Percentiles rank a stretch among this genome's conserved stretches.
Conservation (phyloP, 2,113 vertebrate genomes). For the Xyrauchen texanus region DNA sequence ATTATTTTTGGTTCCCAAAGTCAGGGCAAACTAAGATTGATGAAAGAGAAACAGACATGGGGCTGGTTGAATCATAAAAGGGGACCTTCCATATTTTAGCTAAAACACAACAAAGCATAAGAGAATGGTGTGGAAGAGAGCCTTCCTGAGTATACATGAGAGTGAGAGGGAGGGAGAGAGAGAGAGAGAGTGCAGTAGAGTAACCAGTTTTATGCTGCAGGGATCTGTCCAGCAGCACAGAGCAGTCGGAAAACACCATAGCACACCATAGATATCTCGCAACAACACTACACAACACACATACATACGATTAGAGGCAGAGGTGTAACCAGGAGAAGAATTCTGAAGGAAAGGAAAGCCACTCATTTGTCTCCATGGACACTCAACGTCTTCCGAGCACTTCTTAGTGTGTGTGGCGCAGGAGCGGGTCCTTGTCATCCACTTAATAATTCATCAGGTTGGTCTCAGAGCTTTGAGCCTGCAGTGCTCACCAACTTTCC, state of each 20-base stretch:
- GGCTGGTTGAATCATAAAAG: not conserved
- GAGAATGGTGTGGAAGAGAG: slow-evolving; percentile 18
- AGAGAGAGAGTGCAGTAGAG: slow-evolving; percentile 51
- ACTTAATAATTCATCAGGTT: slow-evolving; percentile 64
- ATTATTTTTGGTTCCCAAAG: slow-evolving; percentile 20
- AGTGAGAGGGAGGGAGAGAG: slow-evolving; percentile 52
- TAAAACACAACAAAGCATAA: not conserved
- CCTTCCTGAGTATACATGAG: not conserved
- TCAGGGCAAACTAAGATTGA: not conserved
- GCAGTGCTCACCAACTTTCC: slow-evolving; percentile 56
- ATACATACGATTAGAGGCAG: too few species aligned
- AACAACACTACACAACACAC: not conserved
- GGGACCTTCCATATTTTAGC: not conserved
- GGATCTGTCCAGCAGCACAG: slow-evolving; percentile 61
- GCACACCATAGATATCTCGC: not conserved
- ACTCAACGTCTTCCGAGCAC: slow-evolving; percentile 52
- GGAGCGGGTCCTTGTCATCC: slow-evolving; percentile 45
- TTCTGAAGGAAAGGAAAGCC: slow-evolving; percentile 19
- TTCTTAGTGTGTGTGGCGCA: slow-evolving; percentile 19
- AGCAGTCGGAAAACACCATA: slow-evolving; percentile 34
- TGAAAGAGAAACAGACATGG: not conserved
- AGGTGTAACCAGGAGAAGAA: slow-evolving; percentile 6
- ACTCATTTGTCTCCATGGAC: slow-evolving; percentile 46
- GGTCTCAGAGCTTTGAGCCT: slow-evolving; percentile 34
- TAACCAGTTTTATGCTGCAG: slow-evolving; percentile 64